Evolutionary conservation across 2,113 vertebrate species (phyloP).

Genomic region (Typhlomys cinereus): DNA sequence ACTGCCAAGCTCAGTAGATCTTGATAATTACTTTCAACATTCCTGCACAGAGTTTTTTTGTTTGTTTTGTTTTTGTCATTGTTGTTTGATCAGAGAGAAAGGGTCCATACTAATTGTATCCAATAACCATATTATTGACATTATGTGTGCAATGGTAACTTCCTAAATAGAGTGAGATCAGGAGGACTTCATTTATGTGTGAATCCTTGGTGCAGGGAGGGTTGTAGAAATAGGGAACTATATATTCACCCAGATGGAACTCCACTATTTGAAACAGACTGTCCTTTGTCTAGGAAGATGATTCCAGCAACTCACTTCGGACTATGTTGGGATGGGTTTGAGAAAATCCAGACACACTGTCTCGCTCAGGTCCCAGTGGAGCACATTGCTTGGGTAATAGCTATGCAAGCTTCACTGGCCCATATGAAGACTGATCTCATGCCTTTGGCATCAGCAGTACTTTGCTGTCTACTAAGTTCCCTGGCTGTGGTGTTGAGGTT

Average conservation of each 20-base stretch:
- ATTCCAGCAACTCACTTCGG: conserved; percentile 52
- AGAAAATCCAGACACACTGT: conserved; percentile 72
- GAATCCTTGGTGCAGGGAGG: neutral
- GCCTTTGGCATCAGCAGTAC: conserved; percentile 57
- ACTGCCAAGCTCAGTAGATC: conserved; percentile 73
- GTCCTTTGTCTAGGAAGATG: conserved; percentile 64
- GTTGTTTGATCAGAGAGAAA: neutral
- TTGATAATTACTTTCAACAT: conserved; percentile 69
- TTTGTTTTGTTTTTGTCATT: neutral
- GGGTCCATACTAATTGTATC: neutral
- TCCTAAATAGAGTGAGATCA: conserved; percentile 39
- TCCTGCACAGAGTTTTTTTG: conserved; percentile 7
- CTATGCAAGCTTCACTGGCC: conserved; percentile 66
- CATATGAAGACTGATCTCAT: conserved; percentile 66
- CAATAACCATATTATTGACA: conserved; percentile 36
- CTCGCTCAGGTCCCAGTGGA: conserved; percentile 62
- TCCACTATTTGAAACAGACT: conserved; percentile 51
- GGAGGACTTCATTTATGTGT: conserved; percentile 49
- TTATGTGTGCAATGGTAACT: conserved; percentile 17
- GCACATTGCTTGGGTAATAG: conserved; percentile 56
- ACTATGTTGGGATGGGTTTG: conserved; percentile 51
- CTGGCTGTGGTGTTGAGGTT: conserved; percentile 38
- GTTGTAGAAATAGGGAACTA: neutral
- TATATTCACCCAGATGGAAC: conserved; percentile 52
- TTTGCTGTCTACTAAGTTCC: conserved; percentile 63